Percentiles rank a stretch among this genome's conserved stretches.
Conservation (phyloP, 2,113 vertebrate species). For the Rhinichthys klamathensis region DNA sequence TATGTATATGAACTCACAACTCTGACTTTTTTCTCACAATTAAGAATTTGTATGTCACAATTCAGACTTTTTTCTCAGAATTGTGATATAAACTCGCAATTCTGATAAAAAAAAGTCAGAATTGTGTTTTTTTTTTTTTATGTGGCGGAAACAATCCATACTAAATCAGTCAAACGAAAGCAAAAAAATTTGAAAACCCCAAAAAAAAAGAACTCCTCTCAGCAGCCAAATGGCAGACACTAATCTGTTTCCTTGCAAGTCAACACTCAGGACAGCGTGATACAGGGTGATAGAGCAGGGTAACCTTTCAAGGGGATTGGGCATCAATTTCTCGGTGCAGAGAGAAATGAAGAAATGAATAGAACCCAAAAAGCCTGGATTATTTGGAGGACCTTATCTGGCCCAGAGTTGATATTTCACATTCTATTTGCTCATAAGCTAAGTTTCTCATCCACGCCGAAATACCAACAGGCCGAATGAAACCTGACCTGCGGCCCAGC, state of each 20-base stretch:
- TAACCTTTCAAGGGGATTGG: constrained; percentile 41
- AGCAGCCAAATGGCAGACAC: background rate
- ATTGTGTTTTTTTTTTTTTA: no score
- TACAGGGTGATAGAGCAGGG: constrained; percentile 6
- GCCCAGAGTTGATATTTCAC: constrained; percentile 63
- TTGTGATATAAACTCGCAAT: no score
- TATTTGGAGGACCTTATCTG: constrained; percentile 45
- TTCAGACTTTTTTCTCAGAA: no score
- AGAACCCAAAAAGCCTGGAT: constrained; percentile 14
- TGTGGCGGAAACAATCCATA: no score
- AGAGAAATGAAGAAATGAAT: constrained; percentile 35
- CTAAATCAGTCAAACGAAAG: background rate
- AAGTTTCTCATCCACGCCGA: constrained; percentile 58
- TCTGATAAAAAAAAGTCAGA: no score
- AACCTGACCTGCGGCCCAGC: constrained; percentile 54
- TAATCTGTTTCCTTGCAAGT: background rate
- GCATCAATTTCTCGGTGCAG: background rate
- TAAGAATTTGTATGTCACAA: no score
- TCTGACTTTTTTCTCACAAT: no score
- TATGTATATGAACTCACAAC: no score
- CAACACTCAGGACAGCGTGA: constrained; percentile 21
- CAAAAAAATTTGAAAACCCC: background rate
- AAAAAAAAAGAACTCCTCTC: background rate
- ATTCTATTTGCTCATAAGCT: constrained; percentile 46
- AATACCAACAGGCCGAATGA: constrained; percentile 60